Percentiles rank a stretch among this genome's conserved stretches.
These are phyloP conservation scores for Mus minutoides DNA, from an alignment of 2,797 vertebrate genomes.

Conservation along the genomic window DNA sequence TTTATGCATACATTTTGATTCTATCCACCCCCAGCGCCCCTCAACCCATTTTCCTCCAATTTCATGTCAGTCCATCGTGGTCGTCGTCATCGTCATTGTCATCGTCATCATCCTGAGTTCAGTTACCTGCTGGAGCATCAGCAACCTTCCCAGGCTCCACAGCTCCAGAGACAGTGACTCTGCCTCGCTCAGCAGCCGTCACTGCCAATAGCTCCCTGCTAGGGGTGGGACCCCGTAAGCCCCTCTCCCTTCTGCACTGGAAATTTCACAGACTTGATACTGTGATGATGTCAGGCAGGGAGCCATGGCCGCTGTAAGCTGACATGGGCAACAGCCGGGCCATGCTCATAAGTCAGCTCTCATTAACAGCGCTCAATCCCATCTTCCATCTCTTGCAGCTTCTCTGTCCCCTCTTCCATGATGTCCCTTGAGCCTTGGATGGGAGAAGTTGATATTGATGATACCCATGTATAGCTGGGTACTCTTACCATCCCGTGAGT, in stretches of 20 bases:
- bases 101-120: background rate
- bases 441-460: too few relatives aligned
- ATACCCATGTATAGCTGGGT: too few relatives aligned
- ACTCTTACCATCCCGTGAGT: background rate
- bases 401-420: background rate
- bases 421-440: background rate
- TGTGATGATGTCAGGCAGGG: background rate
- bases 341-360: background rate
- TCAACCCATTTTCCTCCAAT: background rate
- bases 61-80: background rate
- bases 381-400: background rate
- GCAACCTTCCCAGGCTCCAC: background rate
- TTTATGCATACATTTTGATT: background rate
- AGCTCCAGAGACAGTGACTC: background rate
- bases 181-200: background rate
- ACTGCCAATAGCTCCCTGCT: background rate
- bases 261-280: background rate
- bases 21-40: background rate
- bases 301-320: too few relatives aligned
- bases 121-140: too few relatives aligned
- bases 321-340: background rate
- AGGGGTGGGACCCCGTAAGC: background rate
- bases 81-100: background rate
- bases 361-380: background rate
- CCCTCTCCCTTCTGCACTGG: background rate